These are phyloP conservation scores for Enteromius mattozi DNA, from an alignment of 2,797 vertebrate species.

Conservation along the genomic window DNA sequence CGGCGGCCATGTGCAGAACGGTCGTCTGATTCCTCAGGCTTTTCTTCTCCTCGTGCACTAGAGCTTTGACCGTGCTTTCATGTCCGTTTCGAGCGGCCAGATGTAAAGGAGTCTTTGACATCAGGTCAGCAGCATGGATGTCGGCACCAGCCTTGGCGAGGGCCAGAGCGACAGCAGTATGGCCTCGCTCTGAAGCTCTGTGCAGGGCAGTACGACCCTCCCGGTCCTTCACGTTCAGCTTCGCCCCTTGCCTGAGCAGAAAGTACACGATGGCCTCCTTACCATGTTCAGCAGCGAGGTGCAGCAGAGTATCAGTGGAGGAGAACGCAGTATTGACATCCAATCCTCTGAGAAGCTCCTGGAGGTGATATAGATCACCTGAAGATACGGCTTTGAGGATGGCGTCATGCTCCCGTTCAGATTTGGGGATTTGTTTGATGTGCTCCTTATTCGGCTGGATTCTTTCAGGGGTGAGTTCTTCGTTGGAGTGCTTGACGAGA, in stretches of 20 bases:
- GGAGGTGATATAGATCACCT: slow-evolving; percentile 65
- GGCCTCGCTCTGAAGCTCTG: slow-evolving; percentile 75
- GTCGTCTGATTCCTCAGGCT: slow-evolving; percentile 66
- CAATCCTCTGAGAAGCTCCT: slow-evolving; percentile 65
- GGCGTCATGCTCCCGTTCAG: slow-evolving; percentile 39
- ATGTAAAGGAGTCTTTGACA: slow-evolving; percentile 72
- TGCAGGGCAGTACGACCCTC: slow-evolving; percentile 77
- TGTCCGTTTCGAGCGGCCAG: slow-evolving; percentile 72
- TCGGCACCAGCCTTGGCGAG: slow-evolving; percentile 70
- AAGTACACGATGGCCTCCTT: slow-evolving; percentile 68
- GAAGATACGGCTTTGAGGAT: slow-evolving; percentile 66
- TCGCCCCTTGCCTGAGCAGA: slow-evolving; percentile 76
- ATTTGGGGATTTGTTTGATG: slow-evolving; percentile 51
- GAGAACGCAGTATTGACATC: slow-evolving; percentile 66
- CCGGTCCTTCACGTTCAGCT: slow-evolving; percentile 71
- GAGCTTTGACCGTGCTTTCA: slow-evolving; percentile 60
- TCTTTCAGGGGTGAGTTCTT: slow-evolving; percentile 47
- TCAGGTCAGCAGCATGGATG: slow-evolving; percentile 69
- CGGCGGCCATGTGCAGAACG: slow-evolving; percentile 77
- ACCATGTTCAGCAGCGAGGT: slow-evolving; percentile 74
- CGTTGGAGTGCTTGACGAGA: slow-evolving; percentile 46
- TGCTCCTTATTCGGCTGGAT: slow-evolving; percentile 30
- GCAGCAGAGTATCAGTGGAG: slow-evolving; percentile 76
- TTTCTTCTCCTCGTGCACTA: slow-evolving; percentile 75
- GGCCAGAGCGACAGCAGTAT: slow-evolving; percentile 56